Evolutionary conservation across 2,113 vertebrate species (phyloP).

Genomic region (Cygnus atratus): DNA sequence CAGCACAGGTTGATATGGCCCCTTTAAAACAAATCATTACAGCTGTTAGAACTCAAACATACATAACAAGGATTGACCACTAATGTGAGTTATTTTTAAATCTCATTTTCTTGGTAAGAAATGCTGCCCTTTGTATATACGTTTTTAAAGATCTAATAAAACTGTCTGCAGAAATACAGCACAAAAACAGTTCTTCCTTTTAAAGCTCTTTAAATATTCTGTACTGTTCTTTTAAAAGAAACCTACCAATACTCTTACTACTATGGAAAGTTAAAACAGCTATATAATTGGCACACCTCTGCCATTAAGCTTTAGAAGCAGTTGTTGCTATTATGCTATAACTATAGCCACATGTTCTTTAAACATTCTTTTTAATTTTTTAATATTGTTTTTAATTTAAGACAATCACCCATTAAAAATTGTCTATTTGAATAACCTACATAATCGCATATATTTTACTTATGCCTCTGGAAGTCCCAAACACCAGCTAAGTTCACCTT

Average conservation of each 20-base stretch:
- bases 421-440: background rate
- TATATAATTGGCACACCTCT: background rate
- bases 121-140: constrained; percentile 17
- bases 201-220: background rate
- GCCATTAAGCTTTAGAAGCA: background rate
- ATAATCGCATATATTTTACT: background rate
- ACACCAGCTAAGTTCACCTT: background rate
- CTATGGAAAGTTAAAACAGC: background rate
- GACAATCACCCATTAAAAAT: background rate
- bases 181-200: background rate
- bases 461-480: background rate
- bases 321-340: background rate
- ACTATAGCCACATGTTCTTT: background rate
- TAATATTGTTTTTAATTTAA: background rate
- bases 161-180: background rate
- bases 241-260: background rate
- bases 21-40: constrained; percentile 69
- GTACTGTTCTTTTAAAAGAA: background rate
- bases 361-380: background rate
- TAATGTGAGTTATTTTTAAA: constrained; percentile 52
- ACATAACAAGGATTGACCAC: constrained; percentile 45
- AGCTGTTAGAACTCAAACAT: constrained; percentile 36
- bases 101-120: constrained; percentile 53
- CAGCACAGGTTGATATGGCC: constrained; percentile 53
- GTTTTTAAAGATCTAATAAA: constrained; percentile 13